Base-by-base conservation (phyloP, 2,888 invertebrate genomes). In the Mylabris sibirica region DNA sequence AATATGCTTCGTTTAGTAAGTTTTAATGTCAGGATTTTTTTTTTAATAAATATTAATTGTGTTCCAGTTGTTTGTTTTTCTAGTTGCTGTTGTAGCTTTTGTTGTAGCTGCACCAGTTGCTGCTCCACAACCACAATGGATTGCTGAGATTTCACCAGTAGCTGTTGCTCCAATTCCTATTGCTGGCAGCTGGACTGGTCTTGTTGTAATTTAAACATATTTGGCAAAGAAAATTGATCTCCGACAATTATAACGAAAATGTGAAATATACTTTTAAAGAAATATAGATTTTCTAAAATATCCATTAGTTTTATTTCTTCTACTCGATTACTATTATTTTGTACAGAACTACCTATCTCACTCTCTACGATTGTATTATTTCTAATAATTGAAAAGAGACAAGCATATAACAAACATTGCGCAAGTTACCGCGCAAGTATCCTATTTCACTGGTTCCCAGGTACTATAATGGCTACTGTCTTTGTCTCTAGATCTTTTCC, bases 1-100 rank as follows among this genome's bases (percentile, higher is more conserved):
- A 57, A 57, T 3, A 57, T 57, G 57, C 8, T 57, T 6, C 57
- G 57, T 57, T 14, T 57, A 3, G 57, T 57, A n/a, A 57, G 26
- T 26, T 44, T 4, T 3, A n/a, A 11, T 3, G 8, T 6, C 24
- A 4, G 12, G 3, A 0, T 57, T 26, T 11, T 26, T 8, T 14
- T n/a, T 57, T 11, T 14, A 24, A 22, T 53, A n/a, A 22, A 22
- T 57, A 24, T n/a, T 57, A 14, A 14, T 57, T 26, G 12, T 57
- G n/a, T 26, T 57, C 0, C 2, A 57, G 26, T 2, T 57, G 3
- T 24, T 57, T 5, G 14, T 57, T 3, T 22, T 57, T 3, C 11
- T 57, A 12, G 57, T 22, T 57, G 24, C 2, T 57, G 22, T 57
- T 24, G 5, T 57, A 24, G 57, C 57, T 24, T 1, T 49, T 20